Conservation (phyloP, 2,797 vertebrate species). For the Periophthalmus magnuspinnatus region DNA sequence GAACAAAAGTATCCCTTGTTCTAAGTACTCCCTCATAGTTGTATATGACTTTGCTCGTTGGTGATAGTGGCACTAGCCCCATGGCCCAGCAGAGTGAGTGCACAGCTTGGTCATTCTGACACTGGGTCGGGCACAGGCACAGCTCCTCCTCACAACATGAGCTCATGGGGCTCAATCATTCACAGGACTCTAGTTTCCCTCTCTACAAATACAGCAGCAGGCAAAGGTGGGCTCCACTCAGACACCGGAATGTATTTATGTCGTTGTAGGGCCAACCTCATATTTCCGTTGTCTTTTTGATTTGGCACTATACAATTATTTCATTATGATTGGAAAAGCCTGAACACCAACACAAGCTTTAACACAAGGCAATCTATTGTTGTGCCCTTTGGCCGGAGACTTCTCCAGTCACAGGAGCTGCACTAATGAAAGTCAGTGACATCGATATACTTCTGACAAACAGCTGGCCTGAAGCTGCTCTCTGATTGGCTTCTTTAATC, state of each 20-base stretch:
- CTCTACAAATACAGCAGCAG: neutral
- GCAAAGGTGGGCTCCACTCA: neutral
- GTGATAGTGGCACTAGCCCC: slow-evolving; percentile 45
- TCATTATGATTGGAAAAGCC: neutral
- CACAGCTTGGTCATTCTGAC: slow-evolving; percentile 33
- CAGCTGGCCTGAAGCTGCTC: neutral
- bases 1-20: neutral
- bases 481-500: neutral
- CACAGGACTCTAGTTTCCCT: slow-evolving; percentile 27
- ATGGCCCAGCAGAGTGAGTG: slow-evolving; percentile 27
- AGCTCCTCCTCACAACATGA: slow-evolving; percentile 42
- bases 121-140: slow-evolving; percentile 16
- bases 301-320: neutral
- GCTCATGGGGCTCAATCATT: slow-evolving; percentile 62
- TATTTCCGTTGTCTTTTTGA: neutral
- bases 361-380: neutral
- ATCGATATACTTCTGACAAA: neutral
- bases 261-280: neutral
- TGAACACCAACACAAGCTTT: neutral
- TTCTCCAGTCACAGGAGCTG: neutral
- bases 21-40: neutral
- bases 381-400: neutral
- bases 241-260: neutral
- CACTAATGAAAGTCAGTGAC: neutral
- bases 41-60: slow-evolving; percentile 39